phyloP scores from a whole-genome alignment of 2,113 vertebrate genomes.

The Gnathochromis pfefferi region DNA sequence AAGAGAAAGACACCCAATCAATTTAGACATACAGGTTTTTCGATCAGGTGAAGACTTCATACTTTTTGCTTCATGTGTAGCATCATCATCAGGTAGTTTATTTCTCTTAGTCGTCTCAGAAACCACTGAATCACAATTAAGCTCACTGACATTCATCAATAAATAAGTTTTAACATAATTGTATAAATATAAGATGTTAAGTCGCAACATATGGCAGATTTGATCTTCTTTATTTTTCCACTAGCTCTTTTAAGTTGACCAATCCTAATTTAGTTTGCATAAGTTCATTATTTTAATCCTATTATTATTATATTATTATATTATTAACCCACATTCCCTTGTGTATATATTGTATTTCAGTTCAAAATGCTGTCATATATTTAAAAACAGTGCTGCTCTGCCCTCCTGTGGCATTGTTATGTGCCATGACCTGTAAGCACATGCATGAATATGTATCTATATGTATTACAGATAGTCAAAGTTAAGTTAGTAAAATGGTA shows the following conservation, averaged over 20 bases:
- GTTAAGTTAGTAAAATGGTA: background rate
- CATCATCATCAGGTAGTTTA: background rate
- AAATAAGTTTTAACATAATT: background rate
- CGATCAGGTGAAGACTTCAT: background rate
- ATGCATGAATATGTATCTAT: background rate
- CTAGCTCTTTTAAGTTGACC: background rate
- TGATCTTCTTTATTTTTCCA: background rate
- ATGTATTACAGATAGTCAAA: background rate
- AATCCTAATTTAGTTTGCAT: background rate
- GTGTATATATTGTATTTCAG: background rate
- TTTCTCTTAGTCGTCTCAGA: background rate
- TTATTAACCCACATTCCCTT: too few species aligned
- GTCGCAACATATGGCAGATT: background rate
- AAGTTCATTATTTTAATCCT: rapidly evolving
- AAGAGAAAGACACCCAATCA: background rate
- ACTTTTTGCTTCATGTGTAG: background rate
- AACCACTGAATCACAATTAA: background rate
- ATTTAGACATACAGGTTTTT: background rate
- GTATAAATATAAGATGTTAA: background rate
- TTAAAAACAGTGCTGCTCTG: background rate
- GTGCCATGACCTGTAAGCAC: background rate
- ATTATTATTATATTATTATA: too few species aligned
- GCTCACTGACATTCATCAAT: background rate
- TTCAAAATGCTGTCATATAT: background rate
- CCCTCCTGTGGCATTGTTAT: background rate